Percentiles rank a stretch among this genome's conserved stretches.
Evolutionary conservation across 2,113 vertebrate genomes (phyloP).

Genomic region (Aepyceros melampus): DNA sequence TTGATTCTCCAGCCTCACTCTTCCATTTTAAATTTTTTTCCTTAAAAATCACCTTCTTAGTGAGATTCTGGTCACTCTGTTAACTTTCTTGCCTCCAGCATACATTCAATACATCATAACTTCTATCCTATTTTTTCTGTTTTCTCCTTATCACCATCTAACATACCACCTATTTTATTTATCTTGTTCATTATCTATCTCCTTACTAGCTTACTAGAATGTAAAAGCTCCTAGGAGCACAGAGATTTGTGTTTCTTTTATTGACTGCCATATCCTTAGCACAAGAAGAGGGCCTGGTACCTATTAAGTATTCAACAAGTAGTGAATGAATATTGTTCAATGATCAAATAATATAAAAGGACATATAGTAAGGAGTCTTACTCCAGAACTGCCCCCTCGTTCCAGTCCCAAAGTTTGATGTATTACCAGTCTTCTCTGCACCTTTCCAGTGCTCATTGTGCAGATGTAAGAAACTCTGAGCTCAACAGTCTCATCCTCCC

Average conservation of each 20-base stretch:
- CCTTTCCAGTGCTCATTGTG: background rate
- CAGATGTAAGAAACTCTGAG: background rate
- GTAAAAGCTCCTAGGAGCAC: background rate
- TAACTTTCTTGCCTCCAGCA: background rate
- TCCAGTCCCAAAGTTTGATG: background rate
- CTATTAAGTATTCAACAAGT: background rate
- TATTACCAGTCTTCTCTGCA: background rate
- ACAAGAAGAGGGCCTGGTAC: background rate
- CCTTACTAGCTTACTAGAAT: background rate
- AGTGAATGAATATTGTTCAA: background rate
- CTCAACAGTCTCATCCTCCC: background rate
- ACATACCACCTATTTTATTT: background rate
- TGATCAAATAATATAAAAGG: background rate
- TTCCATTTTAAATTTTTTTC: background rate
- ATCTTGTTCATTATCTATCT: background rate
- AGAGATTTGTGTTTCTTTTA: background rate
- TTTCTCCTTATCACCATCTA: background rate
- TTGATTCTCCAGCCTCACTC: background rate
- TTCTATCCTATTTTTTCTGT: background rate
- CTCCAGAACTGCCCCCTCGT: background rate
- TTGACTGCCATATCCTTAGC: background rate
- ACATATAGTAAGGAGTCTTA: background rate
- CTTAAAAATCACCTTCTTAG: background rate
- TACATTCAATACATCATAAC: background rate
- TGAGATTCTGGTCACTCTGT: background rate